These are phyloP conservation scores for Philotrypesis tridentata DNA, from an alignment of 1,140 invertebrate genomes.

Conservation along the genomic window DNA sequence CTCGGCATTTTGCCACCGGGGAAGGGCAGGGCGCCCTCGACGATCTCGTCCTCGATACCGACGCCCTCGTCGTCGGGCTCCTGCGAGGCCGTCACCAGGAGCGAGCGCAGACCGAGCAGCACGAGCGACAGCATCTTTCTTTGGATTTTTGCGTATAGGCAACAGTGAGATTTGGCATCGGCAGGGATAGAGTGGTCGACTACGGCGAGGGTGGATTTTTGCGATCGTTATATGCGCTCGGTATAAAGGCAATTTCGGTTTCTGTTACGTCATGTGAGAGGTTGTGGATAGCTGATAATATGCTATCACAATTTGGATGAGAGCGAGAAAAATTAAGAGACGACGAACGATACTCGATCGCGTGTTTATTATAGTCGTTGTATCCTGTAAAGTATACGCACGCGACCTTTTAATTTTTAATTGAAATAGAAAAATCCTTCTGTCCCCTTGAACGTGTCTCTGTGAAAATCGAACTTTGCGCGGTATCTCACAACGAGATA, in stretches of 20 bases:
- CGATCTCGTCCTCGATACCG: not conserved
- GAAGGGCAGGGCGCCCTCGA: not conserved
- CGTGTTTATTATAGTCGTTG: too few relatives aligned
- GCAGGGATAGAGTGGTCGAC: not conserved
- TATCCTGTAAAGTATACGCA: too few relatives aligned
- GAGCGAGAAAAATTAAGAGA: too few relatives aligned
- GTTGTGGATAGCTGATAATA: too few relatives aligned
- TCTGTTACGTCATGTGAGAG: too few relatives aligned
- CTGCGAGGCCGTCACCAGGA: conserved; percentile 29
- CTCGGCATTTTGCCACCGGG: conserved; percentile 67
- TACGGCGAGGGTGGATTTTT: not conserved
- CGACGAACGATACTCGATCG: too few relatives aligned
- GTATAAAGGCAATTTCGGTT: too few relatives aligned
- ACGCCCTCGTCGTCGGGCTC: conserved; percentile 3
- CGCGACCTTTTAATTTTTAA: too few relatives aligned
- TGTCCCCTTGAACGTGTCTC: not conserved
- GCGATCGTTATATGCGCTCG: not conserved
- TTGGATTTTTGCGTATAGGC: conserved; percentile 3
- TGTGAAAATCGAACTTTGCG: not conserved
- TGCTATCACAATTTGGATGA: too few relatives aligned
- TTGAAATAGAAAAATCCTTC: not conserved
- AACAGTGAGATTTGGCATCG: too few relatives aligned
- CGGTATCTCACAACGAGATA: not conserved
- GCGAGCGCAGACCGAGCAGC: conserved; percentile 19
- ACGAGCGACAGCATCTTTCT: conserved; percentile 50